phyloP scores from a whole-genome alignment of 1,140 invertebrate genomes.

The Pseudobourletiella spinata region DNA sequence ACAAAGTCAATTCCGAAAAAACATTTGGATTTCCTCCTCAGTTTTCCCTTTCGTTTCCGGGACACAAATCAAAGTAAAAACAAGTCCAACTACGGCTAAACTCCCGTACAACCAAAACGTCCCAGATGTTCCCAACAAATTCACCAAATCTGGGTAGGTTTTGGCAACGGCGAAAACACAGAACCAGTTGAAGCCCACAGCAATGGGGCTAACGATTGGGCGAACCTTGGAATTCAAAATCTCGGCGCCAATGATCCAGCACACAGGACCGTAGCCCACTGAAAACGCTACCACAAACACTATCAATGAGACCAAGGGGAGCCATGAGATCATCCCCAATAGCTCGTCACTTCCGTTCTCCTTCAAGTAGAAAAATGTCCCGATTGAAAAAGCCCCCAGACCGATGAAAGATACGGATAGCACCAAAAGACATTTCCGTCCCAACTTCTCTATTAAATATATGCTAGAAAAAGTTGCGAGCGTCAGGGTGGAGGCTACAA shows the following conservation, averaged over 20 bases:
- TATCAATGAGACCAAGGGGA: slow-evolving; percentile 44
- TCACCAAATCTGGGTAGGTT: slow-evolving; percentile 29
- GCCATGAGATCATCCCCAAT: slow-evolving; percentile 29
- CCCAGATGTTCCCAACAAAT: slow-evolving; percentile 14
- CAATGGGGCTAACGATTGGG: slow-evolving; percentile 19
- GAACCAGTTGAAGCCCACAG: slow-evolving; percentile 27
- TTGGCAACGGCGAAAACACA: slow-evolving; percentile 25
- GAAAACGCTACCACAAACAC: slow-evolving; percentile 47
- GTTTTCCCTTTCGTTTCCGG: slow-evolving; percentile 33
- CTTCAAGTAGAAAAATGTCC: slow-evolving; percentile 24
- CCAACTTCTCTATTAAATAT: slow-evolving; percentile 25
- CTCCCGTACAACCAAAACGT: slow-evolving; percentile 30
- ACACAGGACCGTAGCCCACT: slow-evolving; percentile 49
- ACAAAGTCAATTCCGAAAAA: no score
- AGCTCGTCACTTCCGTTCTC: slow-evolving; percentile 1
- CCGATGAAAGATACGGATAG: slow-evolving; percentile 15
- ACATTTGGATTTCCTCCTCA: slow-evolving; percentile 24
- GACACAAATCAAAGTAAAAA: slow-evolving; percentile 24
- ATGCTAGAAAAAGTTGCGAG: slow-evolving; percentile 18
- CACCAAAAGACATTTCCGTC: slow-evolving; percentile 23
- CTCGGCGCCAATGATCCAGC: slow-evolving; percentile 43
- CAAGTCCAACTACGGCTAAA: slow-evolving; percentile 10
- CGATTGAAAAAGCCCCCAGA: slow-evolving; percentile 17
- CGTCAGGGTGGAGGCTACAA: slow-evolving; percentile 20
- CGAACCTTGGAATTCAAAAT: slow-evolving; percentile 23